Evolutionary conservation across 2,797 vertebrate species (phyloP).

Genomic region (Valencia hispanica): DNA sequence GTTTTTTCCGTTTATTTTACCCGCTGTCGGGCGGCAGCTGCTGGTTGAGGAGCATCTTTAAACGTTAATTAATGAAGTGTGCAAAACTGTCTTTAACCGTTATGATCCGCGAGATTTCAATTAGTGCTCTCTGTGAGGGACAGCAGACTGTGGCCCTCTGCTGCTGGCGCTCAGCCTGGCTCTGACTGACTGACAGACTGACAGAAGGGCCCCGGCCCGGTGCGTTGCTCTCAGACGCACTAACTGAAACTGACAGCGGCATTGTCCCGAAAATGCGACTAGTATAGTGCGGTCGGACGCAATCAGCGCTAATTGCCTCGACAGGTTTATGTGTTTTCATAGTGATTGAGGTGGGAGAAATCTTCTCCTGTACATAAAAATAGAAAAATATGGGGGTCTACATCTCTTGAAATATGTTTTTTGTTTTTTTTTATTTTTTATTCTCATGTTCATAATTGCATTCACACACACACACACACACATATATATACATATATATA

Average conservation of each 20-base stretch:
- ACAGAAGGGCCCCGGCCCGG: slow-evolving; percentile 47
- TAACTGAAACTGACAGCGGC: slow-evolving; percentile 62
- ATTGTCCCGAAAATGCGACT: slow-evolving; percentile 45
- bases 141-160: slow-evolving; percentile 24
- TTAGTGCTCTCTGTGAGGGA: slow-evolving; percentile 62
- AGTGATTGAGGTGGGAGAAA: background rate
- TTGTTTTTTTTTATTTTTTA: no score
- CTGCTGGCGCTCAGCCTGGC: slow-evolving; percentile 45
- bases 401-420: background rate
- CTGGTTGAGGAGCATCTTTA: slow-evolving; percentile 86
- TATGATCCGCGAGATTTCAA: slow-evolving; percentile 85
- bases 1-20: slow-evolving; percentile 64
- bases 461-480: no score
- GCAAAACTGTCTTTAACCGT: slow-evolving; percentile 86
- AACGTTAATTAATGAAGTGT: slow-evolving; percentile 88
- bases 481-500: no score
- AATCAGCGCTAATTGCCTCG: slow-evolving; percentile 60
- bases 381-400: background rate
- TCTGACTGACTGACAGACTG: slow-evolving; percentile 37
- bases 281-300: slow-evolving; percentile 43
- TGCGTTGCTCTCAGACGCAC: slow-evolving; percentile 26
- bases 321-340: slow-evolving; percentile 32
- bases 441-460: no score
- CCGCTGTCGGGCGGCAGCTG: slow-evolving; percentile 82
- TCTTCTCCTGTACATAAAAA: background rate